Percentiles rank a stretch among this genome's conserved stretches.
phyloP scores from a whole-genome alignment of 2,888 invertebrate species.

The Actias luna region DNA sequence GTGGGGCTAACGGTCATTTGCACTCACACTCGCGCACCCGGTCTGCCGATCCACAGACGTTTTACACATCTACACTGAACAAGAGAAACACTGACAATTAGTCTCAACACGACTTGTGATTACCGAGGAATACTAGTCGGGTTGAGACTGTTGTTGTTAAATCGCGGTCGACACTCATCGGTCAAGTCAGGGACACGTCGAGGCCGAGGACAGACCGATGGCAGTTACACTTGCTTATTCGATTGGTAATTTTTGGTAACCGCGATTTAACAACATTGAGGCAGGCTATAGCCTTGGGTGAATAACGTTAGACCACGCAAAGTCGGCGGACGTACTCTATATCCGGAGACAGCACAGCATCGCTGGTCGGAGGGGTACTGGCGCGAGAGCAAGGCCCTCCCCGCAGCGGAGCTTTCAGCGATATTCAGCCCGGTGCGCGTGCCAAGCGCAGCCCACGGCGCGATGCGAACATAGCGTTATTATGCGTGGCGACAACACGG shows the following conservation, averaged over 20 bases:
- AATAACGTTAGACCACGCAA: constrained; percentile 61
- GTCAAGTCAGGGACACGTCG: constrained; percentile 8
- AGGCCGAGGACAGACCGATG: constrained; percentile 16
- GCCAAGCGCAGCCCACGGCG: constrained; percentile 57
- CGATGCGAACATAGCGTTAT: constrained; percentile 6
- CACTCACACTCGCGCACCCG: constrained; percentile 79
- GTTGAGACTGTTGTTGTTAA: constrained; percentile 54
- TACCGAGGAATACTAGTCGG: constrained; percentile 63
- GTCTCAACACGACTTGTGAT: constrained; percentile 55
- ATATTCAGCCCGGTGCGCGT: constrained; percentile 63
- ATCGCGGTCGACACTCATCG: constrained; percentile 39
- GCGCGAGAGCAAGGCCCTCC: constrained; percentile 56
- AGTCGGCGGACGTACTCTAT: constrained; percentile 74
- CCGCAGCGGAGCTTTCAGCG: constrained; percentile 61
- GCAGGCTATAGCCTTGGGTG: constrained; percentile 46
- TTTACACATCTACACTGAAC: constrained; percentile 70
- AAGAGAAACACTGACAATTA: constrained; percentile 38
- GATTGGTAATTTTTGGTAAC: constrained; percentile 52
- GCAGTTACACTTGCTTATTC: constrained; percentile 21
- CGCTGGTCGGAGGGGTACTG: constrained; percentile 83
- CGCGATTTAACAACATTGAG: constrained; percentile 65
- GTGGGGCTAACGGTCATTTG: constrained; percentile 78
- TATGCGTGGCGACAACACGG: constrained; percentile 24
- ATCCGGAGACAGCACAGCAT: constrained; percentile 83
- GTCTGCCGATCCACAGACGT: constrained; percentile 69